Conservation (phyloP, 2,888 invertebrate species). For the Actias luna region DNA sequence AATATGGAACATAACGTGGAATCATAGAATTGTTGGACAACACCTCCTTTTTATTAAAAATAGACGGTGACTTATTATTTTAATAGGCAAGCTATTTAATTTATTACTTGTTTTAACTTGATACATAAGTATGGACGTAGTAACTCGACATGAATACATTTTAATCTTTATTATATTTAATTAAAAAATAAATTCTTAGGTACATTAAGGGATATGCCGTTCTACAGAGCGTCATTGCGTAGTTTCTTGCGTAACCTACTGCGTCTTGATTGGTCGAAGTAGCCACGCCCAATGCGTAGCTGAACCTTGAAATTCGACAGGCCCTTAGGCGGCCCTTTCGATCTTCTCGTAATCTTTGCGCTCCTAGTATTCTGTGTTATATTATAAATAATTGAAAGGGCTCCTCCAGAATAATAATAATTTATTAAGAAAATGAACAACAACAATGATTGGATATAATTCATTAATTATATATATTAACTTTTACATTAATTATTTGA, state of each 20-base stretch:
- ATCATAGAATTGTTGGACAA: no score
- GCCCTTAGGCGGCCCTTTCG: constrained; percentile 72
- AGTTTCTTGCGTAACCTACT: constrained; percentile 66
- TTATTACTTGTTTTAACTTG: no score
- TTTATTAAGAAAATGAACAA: not conserved
- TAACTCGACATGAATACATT: no score
- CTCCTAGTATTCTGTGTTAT: constrained; percentile 78
- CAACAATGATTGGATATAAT: not conserved
- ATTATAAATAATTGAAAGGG: constrained; percentile 83
- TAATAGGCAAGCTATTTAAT: no score
- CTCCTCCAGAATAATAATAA: constrained; percentile 56
- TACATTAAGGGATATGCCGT: constrained; percentile 44
- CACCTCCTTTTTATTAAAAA: no score
- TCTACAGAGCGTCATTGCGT: constrained; percentile 43
- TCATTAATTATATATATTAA: no score
- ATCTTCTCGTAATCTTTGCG: constrained; percentile 63
- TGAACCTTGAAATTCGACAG: constrained; percentile 69
- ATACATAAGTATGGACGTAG: no score
- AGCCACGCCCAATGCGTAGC: constrained; percentile 77
- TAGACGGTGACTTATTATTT: no score
- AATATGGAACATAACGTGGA: no score
- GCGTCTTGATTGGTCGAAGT: constrained; percentile 63
- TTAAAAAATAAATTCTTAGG: no score
- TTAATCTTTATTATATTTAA: no score
- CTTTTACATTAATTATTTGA: not conserved